These are phyloP conservation scores for Drosophila yooni DNA, from an alignment of 2,888 invertebrate species.

Conservation along the genomic window DNA sequence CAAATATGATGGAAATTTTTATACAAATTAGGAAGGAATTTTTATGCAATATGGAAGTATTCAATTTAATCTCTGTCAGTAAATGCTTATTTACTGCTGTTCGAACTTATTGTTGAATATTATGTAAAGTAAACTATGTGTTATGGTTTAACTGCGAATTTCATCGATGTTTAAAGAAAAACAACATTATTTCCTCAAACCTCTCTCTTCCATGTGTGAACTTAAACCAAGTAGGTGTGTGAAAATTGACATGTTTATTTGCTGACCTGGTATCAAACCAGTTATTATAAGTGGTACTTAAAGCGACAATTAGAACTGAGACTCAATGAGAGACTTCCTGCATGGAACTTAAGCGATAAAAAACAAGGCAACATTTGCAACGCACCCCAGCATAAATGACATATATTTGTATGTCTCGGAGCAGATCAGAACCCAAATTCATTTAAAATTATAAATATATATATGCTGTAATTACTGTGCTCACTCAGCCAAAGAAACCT, in stretches of 20 bases:
- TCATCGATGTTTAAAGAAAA: not conserved
- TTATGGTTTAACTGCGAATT: not conserved
- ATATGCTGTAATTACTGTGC: conserved; percentile 22
- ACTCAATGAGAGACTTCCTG: conserved; percentile 46
- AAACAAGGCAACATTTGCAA: conserved; percentile 23
- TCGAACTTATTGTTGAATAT: not conserved
- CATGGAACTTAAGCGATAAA: not conserved
- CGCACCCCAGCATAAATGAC: conserved; percentile 48
- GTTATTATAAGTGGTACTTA: conserved; percentile 9
- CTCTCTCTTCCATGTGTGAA: conserved; percentile 10
- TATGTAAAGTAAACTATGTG: not conserved
- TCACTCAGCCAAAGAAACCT: conserved; percentile 37
- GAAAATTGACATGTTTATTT: not conserved
- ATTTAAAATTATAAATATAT: conserved; percentile 37
- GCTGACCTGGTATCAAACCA: not conserved
- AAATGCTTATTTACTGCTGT: not conserved
- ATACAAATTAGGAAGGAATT: not conserved
- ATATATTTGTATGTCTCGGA: conserved; percentile 11
- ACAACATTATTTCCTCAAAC: not conserved
- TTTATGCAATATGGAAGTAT: not conserved
- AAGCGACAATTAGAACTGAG: conserved; percentile 32
- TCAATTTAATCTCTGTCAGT: not conserved
- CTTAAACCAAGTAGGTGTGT: conserved; percentile 6
- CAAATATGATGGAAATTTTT: not conserved
- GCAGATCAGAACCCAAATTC: conserved; percentile 24